Conservation (phyloP, 2,797 vertebrate species). For the Gymnothorax reevesii region DNA sequence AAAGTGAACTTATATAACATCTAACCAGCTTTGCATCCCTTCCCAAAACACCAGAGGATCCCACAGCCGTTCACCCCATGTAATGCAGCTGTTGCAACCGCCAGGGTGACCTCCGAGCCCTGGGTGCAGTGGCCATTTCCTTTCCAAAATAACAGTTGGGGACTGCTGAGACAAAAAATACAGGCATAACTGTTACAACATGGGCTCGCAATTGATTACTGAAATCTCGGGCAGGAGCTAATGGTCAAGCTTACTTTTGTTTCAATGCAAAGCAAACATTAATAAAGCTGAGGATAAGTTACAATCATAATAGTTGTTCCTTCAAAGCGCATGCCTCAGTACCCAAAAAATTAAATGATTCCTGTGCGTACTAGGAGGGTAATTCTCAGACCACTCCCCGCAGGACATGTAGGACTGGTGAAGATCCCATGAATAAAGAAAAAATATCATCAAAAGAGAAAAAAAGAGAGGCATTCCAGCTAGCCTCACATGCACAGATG, state of each 20-base stretch:
- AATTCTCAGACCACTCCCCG: neutral
- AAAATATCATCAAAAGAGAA: neutral
- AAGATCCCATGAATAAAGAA: neutral
- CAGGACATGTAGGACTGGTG: neutral
- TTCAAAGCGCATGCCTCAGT: neutral
- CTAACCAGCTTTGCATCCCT: neutral
- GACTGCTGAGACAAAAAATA: neutral
- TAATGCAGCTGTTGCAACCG: slow-evolving; percentile 29
- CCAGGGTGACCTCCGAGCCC: slow-evolving; percentile 8
- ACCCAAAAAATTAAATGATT: neutral
- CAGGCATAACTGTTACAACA: neutral
- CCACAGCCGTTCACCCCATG: neutral
- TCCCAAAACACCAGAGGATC: slow-evolving; percentile 18
- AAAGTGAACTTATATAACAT: slow-evolving; percentile 23
- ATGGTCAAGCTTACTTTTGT: neutral
- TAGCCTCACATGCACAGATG: slow-evolving; percentile 15
- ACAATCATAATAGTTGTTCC: neutral
- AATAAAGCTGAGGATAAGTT: neutral
- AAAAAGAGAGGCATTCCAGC: slow-evolving; percentile 2
- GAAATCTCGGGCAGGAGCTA: neutral
- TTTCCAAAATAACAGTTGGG: neutral
- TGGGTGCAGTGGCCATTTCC: neutral
- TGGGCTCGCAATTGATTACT: neutral
- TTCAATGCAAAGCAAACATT: neutral
- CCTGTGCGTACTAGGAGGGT: neutral